Evolutionary conservation across 2,797 vertebrate species (phyloP), one percentile per base, ranked within the genome.

Genomic region (Sternotherus odoratus): DNA sequence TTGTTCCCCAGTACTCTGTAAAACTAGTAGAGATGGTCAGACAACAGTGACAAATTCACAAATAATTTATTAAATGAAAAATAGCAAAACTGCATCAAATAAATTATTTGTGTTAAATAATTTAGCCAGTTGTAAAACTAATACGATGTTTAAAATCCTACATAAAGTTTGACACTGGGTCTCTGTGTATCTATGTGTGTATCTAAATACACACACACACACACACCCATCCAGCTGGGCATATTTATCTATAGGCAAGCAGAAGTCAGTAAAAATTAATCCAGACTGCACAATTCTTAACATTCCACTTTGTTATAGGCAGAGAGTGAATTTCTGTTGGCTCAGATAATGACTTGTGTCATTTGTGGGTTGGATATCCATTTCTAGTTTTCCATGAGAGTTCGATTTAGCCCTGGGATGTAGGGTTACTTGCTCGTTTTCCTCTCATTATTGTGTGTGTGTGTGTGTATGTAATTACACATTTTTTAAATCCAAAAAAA

Each of bases 331-430:
- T 6, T 12, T 82, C 83, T 86, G 90, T 77, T 82, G 8, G 87
- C 81, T 87, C 48, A 84, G 95, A 92, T 57, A 69, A 39, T 12
- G 63, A 17, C n/a, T 83, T 92, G 90, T 78, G 12, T 0, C 83
- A 94, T 85, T 91, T 94, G 1, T 1, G 78, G 92, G 88, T 90
- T 95, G 93, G 0, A 1, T 56, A 82, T 82, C 82, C 15, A 0
- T 75, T 92, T 96, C 72, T 95, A 91, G 83, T 83, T 92, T 94
- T 86, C 74, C 93, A 89, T 50, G 30, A 2, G 88, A 89, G 95
- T 92, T 94, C 90, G 89, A 94, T 91, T 90, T 95, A 93, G 94
- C 43, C 26, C 43, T 75, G 8, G 72, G 4, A 48, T 75, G 26
- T 48, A 75, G 26, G 46, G 12, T 48, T 48, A 75, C 46, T 51